A percentile compares a stretch with the other conserved stretches of the same genome.
Conservation (phyloP, 2,888 invertebrate genomes). For the Thumatha senex region DNA sequence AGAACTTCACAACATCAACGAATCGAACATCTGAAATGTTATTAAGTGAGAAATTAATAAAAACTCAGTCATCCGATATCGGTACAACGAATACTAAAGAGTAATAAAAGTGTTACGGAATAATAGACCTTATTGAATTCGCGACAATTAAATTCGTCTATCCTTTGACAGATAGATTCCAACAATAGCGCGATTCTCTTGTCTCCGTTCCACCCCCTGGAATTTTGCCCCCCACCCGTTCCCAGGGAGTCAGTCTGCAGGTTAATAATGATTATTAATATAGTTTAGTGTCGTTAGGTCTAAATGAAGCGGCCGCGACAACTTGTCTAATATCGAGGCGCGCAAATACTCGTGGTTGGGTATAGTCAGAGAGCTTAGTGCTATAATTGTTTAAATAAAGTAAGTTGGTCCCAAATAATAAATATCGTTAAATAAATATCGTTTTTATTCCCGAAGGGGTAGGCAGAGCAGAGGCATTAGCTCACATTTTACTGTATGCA, state of each 20-base stretch:
- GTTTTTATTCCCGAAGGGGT: too few species aligned
- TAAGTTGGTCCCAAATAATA: too few species aligned
- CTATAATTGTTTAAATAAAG: conserved; percentile 4
- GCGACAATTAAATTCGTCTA: conserved; percentile 66
- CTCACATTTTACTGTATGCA: too few species aligned
- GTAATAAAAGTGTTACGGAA: conserved; percentile 48
- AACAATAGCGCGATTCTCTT: conserved; percentile 31
- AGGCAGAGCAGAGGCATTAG: too few species aligned
- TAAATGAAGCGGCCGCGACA: conserved; percentile 63
- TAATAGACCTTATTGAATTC: conserved; percentile 57
- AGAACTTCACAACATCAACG: conserved; percentile 34
- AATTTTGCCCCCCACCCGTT: conserved; percentile 12
- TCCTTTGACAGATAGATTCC: conserved; percentile 59
- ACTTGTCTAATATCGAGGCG: conserved; percentile 73
- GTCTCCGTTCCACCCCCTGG: conserved; percentile 15
- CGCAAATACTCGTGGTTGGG: conserved; percentile 65
- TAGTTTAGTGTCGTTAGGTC: conserved; percentile 72
- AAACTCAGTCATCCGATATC: conserved; percentile 49
- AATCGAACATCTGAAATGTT: conserved; percentile 34
- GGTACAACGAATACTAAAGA: conserved; percentile 57
- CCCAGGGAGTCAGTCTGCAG: conserved; percentile 44
- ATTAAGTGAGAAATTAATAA: conserved; percentile 69
- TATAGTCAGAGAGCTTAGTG: conserved; percentile 37
- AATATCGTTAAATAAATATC: too few species aligned
- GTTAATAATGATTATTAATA: conserved; percentile 79